phyloP scores from a whole-genome alignment of 30 jellyfish, hydroid and myxozoan species.

The Sanderia malayensis region DNA sequence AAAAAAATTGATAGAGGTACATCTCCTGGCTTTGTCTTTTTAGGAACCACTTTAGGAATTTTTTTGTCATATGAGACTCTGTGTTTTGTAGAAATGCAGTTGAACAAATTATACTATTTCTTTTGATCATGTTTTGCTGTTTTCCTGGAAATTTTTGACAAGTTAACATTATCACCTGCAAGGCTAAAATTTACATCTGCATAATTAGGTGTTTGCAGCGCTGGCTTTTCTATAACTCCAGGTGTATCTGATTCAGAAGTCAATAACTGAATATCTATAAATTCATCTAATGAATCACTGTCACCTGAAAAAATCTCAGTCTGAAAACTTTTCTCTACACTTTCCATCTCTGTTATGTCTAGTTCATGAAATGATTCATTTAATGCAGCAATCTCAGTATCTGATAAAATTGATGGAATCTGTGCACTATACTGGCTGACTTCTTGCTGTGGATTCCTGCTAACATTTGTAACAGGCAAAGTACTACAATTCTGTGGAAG shows the following conservation, averaged over 20 bases:
- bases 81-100: conserved; percentile 35
- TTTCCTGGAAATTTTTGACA: conserved; percentile 31
- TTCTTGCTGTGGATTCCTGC: conserved; percentile 14
- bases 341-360: conserved; percentile 15
- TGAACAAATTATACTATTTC: conserved; percentile 32
- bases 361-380: conserved; percentile 15
- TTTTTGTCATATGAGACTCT: conserved; percentile 29
- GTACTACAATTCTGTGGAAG: conserved; percentile 20
- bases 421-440: conserved; percentile 1
- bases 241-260: conserved; percentile 12
- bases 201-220: conserved; percentile 22
- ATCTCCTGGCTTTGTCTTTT: conserved; percentile 10
- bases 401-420: conserved; percentile 10
- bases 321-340: conserved; percentile 11
- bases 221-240: conserved; percentile 18
- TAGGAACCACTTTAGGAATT: conserved; percentile 15
- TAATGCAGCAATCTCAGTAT: conserved; percentile 10
- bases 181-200: conserved; percentile 36
- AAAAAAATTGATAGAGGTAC: conserved; percentile 14
- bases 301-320: conserved; percentile 4
- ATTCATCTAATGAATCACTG: conserved; percentile 10
- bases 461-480: conserved; percentile 19
- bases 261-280: conserved; percentile 1
- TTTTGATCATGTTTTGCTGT: conserved; percentile 33
- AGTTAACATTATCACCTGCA: conserved; percentile 38